phyloP scores from a whole-genome alignment of 1,140 invertebrate genomes.

The Zaprionus taronus region DNA sequence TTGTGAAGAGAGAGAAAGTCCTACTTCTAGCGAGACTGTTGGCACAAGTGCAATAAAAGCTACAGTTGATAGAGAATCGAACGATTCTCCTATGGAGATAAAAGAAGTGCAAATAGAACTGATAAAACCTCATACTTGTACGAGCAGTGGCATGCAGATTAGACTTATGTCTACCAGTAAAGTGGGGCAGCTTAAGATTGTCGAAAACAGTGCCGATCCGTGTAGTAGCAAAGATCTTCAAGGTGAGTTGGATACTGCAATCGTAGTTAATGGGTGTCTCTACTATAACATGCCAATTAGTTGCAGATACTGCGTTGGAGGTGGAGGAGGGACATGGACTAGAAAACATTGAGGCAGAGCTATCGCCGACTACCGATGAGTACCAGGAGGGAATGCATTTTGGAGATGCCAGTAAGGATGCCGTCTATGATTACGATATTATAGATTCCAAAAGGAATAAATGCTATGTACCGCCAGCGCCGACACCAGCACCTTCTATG shows the following conservation, averaged over 20 bases:
- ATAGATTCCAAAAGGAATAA: conserved; percentile 54
- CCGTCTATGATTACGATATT: conserved; percentile 61
- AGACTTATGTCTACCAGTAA: conserved; percentile 57
- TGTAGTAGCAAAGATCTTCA: conserved; percentile 14
- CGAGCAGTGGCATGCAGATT: conserved; percentile 21
- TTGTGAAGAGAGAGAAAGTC: not conserved
- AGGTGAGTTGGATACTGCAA: not conserved
- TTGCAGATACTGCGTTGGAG: not conserved
- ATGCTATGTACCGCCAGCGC: conserved; percentile 73
- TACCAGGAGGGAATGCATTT: conserved; percentile 77
- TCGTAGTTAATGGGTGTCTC: not conserved
- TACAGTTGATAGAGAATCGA: not conserved
- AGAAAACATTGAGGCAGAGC: conserved; percentile 47
- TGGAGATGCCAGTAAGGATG: conserved; percentile 58
- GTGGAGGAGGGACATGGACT: conserved; percentile 4
- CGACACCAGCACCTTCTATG: conserved; percentile 79
- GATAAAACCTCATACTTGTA: conserved; percentile 47
- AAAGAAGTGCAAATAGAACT: conserved; percentile 77
- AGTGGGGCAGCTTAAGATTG: conserved; percentile 6
- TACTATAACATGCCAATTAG: not conserved
- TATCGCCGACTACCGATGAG: conserved; percentile 80
- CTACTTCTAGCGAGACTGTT: conserved; percentile 9
- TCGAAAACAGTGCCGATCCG: conserved; percentile 7
- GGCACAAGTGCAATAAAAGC: not conserved
- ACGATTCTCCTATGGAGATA: conserved; percentile 36